A percentile compares a stretch with the other conserved stretches of the same genome.
These are phyloP conservation scores for Psittacula derbiana DNA, from an alignment of 2,797 vertebrate species.

Conservation along the genomic window DNA sequence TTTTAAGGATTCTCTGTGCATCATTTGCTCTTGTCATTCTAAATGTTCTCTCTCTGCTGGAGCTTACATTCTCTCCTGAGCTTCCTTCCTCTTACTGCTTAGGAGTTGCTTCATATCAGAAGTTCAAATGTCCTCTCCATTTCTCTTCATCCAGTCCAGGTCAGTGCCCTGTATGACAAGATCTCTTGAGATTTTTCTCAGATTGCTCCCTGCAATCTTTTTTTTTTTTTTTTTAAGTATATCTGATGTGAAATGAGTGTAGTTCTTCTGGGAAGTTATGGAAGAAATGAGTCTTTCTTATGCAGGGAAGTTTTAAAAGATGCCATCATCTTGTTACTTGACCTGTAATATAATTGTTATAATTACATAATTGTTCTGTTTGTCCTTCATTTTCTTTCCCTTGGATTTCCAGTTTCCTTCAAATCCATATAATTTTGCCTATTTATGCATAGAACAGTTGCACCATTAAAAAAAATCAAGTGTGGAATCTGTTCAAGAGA, in stretches of 20 bases:
- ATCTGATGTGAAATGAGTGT: neutral
- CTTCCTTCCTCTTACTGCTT: neutral
- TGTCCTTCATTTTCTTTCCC: neutral
- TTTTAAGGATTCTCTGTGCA: neutral
- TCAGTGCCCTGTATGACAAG: neutral
- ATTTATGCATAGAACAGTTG: neutral
- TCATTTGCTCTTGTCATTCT: neutral
- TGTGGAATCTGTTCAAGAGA: neutral
- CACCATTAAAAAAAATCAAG: neutral
- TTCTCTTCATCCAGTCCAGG: neutral
- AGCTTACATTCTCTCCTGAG: fast-evolving
- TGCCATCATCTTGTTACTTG: neutral
- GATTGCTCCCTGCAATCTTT: neutral
- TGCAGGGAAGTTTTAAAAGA: neutral
- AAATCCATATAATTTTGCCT: neutral
- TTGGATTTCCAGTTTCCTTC: neutral
- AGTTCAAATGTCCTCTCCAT: neutral
- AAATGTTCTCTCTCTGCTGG: neutral
- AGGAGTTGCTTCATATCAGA: neutral
- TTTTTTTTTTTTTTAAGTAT: too few relatives aligned
- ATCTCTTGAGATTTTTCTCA: neutral
- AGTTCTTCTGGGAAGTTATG: neutral
- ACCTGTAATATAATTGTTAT: neutral
- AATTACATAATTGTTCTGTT: neutral
- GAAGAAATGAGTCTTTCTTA: neutral